A percentile compares a stretch with the other conserved stretches of the same genome.
Evolutionary conservation across 2,113 vertebrate genomes (phyloP).

Genomic region (Vulpes lagopus): DNA sequence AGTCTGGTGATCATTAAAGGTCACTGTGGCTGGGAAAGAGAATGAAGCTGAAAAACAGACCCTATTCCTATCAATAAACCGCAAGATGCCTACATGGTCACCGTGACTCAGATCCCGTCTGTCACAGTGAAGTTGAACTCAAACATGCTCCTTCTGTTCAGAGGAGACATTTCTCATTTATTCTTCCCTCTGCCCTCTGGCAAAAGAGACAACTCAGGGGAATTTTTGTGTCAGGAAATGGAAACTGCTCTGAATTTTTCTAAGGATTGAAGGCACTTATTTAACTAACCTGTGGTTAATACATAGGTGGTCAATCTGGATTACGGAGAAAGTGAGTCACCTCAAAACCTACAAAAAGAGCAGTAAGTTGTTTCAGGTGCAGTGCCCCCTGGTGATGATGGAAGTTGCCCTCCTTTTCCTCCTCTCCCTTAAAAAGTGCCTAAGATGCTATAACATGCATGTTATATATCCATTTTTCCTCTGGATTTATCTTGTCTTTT

Average conservation of each 20-base stretch:
- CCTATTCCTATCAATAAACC: slow-evolving; percentile 11
- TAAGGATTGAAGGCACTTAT: neutral
- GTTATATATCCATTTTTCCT: neutral
- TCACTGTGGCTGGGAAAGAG: slow-evolving; percentile 13
- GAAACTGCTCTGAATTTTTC: slow-evolving; percentile 51
- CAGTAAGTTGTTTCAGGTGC: neutral
- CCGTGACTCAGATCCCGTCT: neutral
- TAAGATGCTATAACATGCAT: neutral
- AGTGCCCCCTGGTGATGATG: neutral
- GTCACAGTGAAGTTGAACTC: neutral
- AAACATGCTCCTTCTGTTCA: neutral
- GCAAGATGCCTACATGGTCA: neutral
- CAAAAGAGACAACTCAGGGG: neutral
- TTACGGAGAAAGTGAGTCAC: neutral
- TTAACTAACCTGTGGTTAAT: neutral
- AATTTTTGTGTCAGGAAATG: neutral
- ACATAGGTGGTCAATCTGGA: neutral
- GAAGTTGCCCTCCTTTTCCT: neutral
- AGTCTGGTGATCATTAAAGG: slow-evolving; percentile 10
- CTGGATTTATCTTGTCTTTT: neutral
- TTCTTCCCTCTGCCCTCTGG: neutral
- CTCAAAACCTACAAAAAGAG: neutral
- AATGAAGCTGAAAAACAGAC: slow-evolving; percentile 27
- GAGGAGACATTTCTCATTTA: neutral
- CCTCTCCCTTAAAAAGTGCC: neutral